Evolutionary conservation across 30 jellyfish, hydroid and myxozoan species (phyloP), one percentile per base, ranked within the genome.

Genomic region (Aurelia aurita): DNA sequence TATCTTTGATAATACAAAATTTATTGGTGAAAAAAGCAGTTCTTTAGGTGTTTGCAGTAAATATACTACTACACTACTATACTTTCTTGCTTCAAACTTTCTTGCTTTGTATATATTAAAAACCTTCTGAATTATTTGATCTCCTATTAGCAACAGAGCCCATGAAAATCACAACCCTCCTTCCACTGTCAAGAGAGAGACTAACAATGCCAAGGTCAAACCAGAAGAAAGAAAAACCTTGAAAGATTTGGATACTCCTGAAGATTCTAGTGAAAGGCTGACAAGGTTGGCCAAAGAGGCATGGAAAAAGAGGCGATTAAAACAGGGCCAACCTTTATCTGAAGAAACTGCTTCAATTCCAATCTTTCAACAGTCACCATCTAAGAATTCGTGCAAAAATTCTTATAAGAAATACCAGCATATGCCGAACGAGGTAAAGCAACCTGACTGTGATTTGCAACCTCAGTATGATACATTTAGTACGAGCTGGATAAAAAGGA

Each of bases 231-330:
- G 29, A 27, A 10, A n/a, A 1, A 32, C 11, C 29, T 11, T 22
- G 9, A 20, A 21, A 31, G 32, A 45, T 21, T 0, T 12, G n/a
- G 3, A 9, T 8, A 2, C 34, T 11, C 26, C 66, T 51, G 73
- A 74, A 23, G 69, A 45, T 59, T 80, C 90, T 0, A 67, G 80
- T 16, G 82, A 80, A 7, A 69, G 79, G 44, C 84, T 83, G 44
- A 69, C 93, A 62, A 25, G 53, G 28, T 28, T 83, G 11, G 93
- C 93, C 18, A 83, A 83, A 58, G 64, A 44, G 39, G 63, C 77
- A 32, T 83, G 93, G 93, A 83, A 28, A 10, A 54, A 64, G 7
- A 83, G 72, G 26, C 59, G 39, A 3, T 13, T 26, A 45, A 39
- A 69, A 0, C n/a, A 11, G 22, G 9, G 58, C 1, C 22, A 54